A percentile compares a stretch with the other conserved stretches of the same genome.
phyloP scores from a whole-genome alignment of 2,797 vertebrate genomes.

The Thaleichthys pacificus region DNA sequence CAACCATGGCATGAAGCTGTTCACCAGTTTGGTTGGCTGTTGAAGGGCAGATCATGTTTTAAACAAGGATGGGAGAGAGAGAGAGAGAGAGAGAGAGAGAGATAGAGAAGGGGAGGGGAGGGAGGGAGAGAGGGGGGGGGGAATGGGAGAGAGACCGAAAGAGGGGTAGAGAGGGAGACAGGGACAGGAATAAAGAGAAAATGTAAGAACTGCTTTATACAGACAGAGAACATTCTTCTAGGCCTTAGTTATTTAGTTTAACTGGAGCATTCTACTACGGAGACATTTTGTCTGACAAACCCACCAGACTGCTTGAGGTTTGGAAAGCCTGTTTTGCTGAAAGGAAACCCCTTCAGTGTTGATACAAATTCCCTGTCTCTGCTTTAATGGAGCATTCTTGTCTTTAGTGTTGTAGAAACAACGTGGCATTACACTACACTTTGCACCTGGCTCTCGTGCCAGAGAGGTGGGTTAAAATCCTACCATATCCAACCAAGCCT shows the following conservation, averaged over 20 bases:
- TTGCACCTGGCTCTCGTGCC: not conserved
- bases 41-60: no score
- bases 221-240: no score
- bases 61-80: conserved; percentile 40
- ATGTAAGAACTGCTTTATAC: no score
- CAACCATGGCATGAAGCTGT: conserved; percentile 30
- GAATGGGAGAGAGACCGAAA: no score
- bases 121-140: no score
- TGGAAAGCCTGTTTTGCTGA: conserved; percentile 68
- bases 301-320: conserved; percentile 68
- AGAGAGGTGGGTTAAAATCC: conserved; percentile 2
- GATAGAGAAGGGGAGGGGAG: no score
- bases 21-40: conserved; percentile 37
- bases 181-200: conserved; percentile 20
- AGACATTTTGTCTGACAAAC: conserved; percentile 72
- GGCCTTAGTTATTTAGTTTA: no score
- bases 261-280: conserved; percentile 59
- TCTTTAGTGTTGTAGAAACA: conserved; percentile 32
- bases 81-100: not conserved
- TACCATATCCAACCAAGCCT: not conserved
- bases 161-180: no score
- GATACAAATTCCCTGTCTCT: conserved; percentile 44
- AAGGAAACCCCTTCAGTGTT: conserved; percentile 60
- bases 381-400: conserved; percentile 50
- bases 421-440: not conserved